Evolutionary conservation across 2,113 vertebrate genomes (phyloP).

Genomic region (Chionis minor): DNA sequence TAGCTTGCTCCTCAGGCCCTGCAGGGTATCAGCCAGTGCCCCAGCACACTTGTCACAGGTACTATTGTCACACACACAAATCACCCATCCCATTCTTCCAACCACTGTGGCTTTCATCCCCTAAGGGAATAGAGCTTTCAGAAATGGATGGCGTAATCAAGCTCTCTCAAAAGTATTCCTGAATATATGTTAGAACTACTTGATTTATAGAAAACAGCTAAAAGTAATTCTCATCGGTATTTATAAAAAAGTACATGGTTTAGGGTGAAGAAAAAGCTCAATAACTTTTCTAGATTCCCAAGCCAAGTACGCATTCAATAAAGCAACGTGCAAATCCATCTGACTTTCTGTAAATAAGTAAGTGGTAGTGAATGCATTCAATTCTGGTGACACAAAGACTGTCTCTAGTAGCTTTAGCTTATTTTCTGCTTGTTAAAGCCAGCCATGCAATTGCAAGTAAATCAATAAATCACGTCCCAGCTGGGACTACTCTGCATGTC

Average conservation of each 20-base stretch:
- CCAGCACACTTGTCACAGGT: neutral
- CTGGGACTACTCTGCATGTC: neutral
- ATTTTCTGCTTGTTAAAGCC: neutral
- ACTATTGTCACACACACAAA: neutral
- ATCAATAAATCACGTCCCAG: neutral
- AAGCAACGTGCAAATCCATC: fast-evolving
- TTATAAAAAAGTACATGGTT: neutral
- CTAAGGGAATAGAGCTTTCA: neutral
- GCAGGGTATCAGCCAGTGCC: neutral
- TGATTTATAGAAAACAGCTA: fast-evolving
- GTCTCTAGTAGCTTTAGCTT: neutral
- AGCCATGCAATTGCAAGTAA: neutral
- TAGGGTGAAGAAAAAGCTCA: neutral
- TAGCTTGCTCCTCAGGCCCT: neutral
- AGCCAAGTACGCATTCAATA: neutral
- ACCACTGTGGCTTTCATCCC: neutral
- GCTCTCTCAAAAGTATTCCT: neutral
- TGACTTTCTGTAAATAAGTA: neutral
- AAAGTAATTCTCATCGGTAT: neutral
- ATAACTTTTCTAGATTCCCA: neutral
- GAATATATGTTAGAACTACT: neutral
- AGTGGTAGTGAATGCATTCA: neutral
- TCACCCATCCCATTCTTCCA: neutral
- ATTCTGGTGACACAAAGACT: neutral
- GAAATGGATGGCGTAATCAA: neutral